Conservation (phyloP, 1,140 invertebrate genomes). For the Tetramorium simillimum region DNA sequence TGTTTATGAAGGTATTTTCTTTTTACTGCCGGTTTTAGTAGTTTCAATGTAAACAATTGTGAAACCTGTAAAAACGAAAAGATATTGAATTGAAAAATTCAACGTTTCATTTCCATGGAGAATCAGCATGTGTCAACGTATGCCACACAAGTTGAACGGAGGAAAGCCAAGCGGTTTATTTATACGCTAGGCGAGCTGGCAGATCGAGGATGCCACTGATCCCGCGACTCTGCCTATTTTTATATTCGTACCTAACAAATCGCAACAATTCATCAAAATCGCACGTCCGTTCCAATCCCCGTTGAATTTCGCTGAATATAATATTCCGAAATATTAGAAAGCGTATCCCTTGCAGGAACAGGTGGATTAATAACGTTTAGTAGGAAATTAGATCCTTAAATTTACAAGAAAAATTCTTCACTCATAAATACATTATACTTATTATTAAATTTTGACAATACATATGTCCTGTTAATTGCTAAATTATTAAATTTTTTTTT, state of each 20-base stretch:
- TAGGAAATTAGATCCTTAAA: neutral
- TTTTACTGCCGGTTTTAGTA: neutral
- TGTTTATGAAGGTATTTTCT: neutral
- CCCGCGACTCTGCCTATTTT: conserved; percentile 33
- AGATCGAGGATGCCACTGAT: conserved; percentile 17
- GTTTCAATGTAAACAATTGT: neutral
- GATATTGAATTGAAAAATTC: conserved; percentile 6
- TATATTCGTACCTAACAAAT: conserved; percentile 19
- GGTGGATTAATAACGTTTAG: neutral
- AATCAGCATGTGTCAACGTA: neutral
- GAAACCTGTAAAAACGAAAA: neutral
- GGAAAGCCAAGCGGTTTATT: conserved; percentile 37
- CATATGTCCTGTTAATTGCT: too few relatives aligned
- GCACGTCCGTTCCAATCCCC: conserved; percentile 1
- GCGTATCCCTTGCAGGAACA: neutral
- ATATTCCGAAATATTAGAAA: conserved; percentile 15
- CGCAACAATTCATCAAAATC: conserved; percentile 40
- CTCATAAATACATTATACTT: too few relatives aligned
- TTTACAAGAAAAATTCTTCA: neutral
- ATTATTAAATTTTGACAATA: too few relatives aligned
- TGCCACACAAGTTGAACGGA: neutral
- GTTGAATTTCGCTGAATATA: conserved; percentile 10
- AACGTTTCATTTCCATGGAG: neutral
- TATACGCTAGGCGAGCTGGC: conserved; percentile 24
- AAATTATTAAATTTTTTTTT: too few relatives aligned